Evolutionary conservation across 1,140 invertebrate genomes (phyloP), one percentile per base, ranked within the genome.

Genomic region (Drosophila jambulina): DNA sequence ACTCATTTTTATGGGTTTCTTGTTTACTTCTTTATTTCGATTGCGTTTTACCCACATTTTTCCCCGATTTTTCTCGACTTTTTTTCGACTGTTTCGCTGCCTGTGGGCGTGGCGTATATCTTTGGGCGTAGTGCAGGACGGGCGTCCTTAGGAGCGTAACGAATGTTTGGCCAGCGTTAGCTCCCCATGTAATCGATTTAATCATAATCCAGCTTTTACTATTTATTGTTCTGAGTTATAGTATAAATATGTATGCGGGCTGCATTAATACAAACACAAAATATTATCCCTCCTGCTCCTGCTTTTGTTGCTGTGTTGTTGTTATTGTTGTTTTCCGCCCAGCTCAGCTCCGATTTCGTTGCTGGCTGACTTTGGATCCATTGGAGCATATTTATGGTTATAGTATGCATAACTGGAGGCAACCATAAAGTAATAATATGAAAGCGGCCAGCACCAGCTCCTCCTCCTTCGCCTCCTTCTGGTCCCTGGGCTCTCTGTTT

Each of bases 151-250:
- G 36, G 76, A 69, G 48, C 38, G 56, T 40, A 48, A 42, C 63
- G 53, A 53, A 43, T 62, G 75, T 77, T 62, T 64, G 42, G 74
- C 68, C 67, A 80, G 69, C 61, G 72, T 69, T 56, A 56, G 84
- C 71, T 90, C 74, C 63, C 70, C 85, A 76, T 88, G 84, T 90
- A 90, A 90, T 90, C 85, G 85, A 90, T 90, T 90, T 90, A 90
- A 90, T 90, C 85, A 90, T 90, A 90, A 90, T 90, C 85, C 85
- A 79, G 85, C 85, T 90, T 90, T 90, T 90, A 88, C 85, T 88
- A 88, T 88, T 88, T 88, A 88, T 88, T 88, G 85, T 88, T 88
- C 82, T 85, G 85, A 88, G 85, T 88, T 88, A 90, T 90, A 85
- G 85, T 85, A 90, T 90, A 90, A 90, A 90, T 90, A 90, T 90